Base-by-base conservation (phyloP, 2,113 vertebrate genomes). In the Heloderma charlesbogerti region DNA sequence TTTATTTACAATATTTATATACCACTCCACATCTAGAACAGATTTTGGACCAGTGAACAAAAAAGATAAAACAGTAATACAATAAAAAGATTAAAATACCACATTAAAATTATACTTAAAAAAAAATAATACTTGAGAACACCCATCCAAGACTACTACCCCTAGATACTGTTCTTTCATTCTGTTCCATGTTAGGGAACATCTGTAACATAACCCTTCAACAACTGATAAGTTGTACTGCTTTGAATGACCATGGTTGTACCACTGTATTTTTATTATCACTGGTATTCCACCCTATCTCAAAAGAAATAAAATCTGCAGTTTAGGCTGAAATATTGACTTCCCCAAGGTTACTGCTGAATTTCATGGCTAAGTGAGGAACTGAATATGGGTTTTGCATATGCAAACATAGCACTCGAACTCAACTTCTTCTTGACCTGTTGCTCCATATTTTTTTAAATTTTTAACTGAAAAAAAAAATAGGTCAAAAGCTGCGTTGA, bases 161-260 rank as follows among this genome's bases (percentile, higher is more conserved):
- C 88, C 8, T 57, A 87, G 74, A n/a, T 0, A 20, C 9, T 91
- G 85, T 0, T 72, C 77, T 88, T 87, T 37, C 16, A 4, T 40
- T 4, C 0, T 84, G 82, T 37, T 89, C 27, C 83, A 84, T 89
- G 93, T 57, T 16, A 91, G 79, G 34, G 75, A 66, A 88, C 88
- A 84, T 82, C 54, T 78, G 66, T 51, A 74, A 48, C 29, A 13
- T 22, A 74, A 74, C 13, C 8, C 48, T 74, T 75, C 51, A 40
- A 4, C n/a, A 87, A 22, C 18, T 74, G 45, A 54, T 86, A 72
- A 51, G 29, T 54, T 29, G 12, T 40, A 75, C 48, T 40, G 12
- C 48, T 40, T 74, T 74, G 69, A 86, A 74, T 75, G 51, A 37
- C 10, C 22, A 37, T 6, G 7, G n/a, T 16, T 87, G 51, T 54